Evolutionary conservation across 2,113 vertebrate species (phyloP), one percentile per base, ranked within the genome.

Genomic region (Chlorodrepanis virens): DNA sequence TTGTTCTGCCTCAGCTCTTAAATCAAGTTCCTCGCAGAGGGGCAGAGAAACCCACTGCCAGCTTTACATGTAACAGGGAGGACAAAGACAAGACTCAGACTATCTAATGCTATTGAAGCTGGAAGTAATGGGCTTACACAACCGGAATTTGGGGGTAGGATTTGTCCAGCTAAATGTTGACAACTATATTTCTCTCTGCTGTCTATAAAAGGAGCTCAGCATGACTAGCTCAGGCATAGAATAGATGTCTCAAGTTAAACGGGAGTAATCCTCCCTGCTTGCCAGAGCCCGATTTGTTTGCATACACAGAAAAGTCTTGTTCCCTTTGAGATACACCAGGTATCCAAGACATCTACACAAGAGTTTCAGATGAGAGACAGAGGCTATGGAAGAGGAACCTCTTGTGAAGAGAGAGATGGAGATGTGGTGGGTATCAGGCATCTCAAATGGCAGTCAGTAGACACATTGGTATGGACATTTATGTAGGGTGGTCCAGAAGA

Each of bases 1-100:
- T 95, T 93, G 89, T 89, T 95, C 93, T 94, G 64, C 65, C 45
- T 89, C n/a, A 35, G 75, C 25, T 87, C 72, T 95, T 84, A 78
- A 91, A 91, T 68, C 77, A 80, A 86, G 71, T 15, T 92, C 54
- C 70, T 83, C 0, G 0, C 37, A 72, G 61, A 71, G 42, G 37
- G 71, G 33, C 74, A 72, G 60, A 71, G 71, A 88, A 89, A 67
- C 45, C 27, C 59, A 69, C 56, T 54, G 59, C 53, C 76, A 67
- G 64, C 50, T 88, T 80, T 86, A 80, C 35, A 40, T 5, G 9
- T 42, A 70, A 44, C 24, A 44, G 33, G 33, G 33, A 86, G 33
- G 64, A 83, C 29, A 71, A 95, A 84, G 65, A 53, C 47, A 64
- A 75, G 52, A 86, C 45, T 94, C 68, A 54, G 21, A 59, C 54